Evolutionary conservation across 2,888 invertebrate species (phyloP), one percentile per base, ranked within the genome.

Genomic region (Harpagoxenus sublaevis): DNA sequence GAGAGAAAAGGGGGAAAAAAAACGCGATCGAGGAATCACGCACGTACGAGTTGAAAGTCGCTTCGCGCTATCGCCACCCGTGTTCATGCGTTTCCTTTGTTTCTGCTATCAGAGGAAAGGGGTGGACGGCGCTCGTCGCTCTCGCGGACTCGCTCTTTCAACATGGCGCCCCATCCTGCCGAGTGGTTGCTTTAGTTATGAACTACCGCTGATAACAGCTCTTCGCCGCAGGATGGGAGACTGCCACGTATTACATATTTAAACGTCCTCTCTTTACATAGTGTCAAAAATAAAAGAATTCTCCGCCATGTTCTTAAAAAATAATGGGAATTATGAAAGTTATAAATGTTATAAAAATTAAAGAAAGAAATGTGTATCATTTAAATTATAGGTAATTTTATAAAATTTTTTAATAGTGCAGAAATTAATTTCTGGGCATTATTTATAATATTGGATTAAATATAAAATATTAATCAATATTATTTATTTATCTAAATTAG

Each of bases 81-180:
- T 23, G 71, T 84, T 73, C 66, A 45, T 73, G 85, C 62, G 63
- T 88, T 90, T 90, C 88, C 89, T 89, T 91, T 90, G 88, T 91
- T 91, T 85, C 86, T 60, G 62, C 65, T 89, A 91, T 90, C 89
- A 84, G 87, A 84, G 89, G 87, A 88, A 88, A 88, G 87, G 90
- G 90, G 87, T 89, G 85, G 85, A 87, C 83, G 63, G 71, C 68
- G 84, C 83, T 66, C 83, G 42, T 84, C 51, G 75, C 55, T 51
- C 35, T 23, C 55, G 63, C 53, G 66, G 45, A 39, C 42, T 75
- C 62, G 63, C 42, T 63, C 83, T 66, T 66, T 81, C 84, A 84
- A 83, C 70, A 88, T 68, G 82, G 87, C 71, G 73, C 63, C 71
- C 71, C 63, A 68, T 82, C 66, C 84, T 71, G 62, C 60, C 66